Evolutionary conservation across 2,888 invertebrate genomes (phyloP).

Genomic region (Ophraella communa): DNA sequence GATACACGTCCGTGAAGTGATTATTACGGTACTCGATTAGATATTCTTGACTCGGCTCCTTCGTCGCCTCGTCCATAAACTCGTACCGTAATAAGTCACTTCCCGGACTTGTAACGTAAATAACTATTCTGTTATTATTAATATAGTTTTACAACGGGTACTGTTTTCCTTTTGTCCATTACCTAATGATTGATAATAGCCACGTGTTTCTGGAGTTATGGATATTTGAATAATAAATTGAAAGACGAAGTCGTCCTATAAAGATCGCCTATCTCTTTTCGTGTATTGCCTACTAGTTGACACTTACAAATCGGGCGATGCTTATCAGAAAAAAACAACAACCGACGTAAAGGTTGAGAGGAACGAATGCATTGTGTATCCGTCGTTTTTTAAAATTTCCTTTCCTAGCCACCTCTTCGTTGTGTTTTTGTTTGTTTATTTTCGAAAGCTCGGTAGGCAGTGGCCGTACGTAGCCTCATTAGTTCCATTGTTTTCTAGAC

Average conservation of each 20-base stretch:
- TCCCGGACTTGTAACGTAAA: too few species aligned
- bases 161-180: not conserved
- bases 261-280: conserved; percentile 16
- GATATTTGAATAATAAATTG: conserved; percentile 9
- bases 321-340: conserved; percentile 18
- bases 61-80: too few species aligned
- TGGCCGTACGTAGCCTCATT: conserved; percentile 31
- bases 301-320: conserved; percentile 32
- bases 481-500: conserved; percentile 41
- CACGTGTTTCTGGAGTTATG: not conserved
- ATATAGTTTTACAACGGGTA: too few species aligned
- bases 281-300: conserved; percentile 13
- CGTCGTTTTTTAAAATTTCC: conserved; percentile 28
- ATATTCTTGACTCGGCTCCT: too few species aligned
- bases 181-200: not conserved
- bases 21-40: too few species aligned
- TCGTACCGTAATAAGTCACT: too few species aligned
- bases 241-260: conserved; percentile 14
- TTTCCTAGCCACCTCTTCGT: conserved; percentile 26
- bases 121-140: too few species aligned
- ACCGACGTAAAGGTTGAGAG: not conserved
- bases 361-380: conserved; percentile 15
- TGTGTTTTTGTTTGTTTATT: conserved; percentile 19
- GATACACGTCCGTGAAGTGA: too few species aligned
- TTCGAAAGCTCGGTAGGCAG: conserved; percentile 21